Evolutionary conservation across 64 coral and sea anemone genomes (phyloP).

Genomic region (Porites lutea): DNA sequence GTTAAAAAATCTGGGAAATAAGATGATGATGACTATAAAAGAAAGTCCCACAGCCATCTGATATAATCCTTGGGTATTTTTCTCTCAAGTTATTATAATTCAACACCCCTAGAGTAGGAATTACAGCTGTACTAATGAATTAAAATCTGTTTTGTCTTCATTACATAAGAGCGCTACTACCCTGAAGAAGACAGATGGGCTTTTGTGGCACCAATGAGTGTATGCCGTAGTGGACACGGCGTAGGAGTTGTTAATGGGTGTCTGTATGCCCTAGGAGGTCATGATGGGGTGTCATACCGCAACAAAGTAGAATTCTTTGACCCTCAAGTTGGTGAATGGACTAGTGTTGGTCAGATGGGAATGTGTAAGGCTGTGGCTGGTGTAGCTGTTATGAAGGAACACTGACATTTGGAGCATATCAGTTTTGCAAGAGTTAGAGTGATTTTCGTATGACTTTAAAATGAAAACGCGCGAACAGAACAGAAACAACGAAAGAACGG

Average conservation of each 20-base stretch:
- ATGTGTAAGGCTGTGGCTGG: constrained; percentile 92
- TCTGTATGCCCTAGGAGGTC: constrained; percentile 87
- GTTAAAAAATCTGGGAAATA: too few relatives aligned
- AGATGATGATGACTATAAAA: too few relatives aligned
- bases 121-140: neutral
- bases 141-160: neutral
- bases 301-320: constrained; percentile 92
- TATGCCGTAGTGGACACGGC: constrained; percentile 91
- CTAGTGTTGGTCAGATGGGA: constrained; percentile 78
- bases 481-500: too few relatives aligned
- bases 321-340: constrained; percentile 85
- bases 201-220: constrained; percentile 92
- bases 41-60: too few relatives aligned
- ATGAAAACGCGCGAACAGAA: too few relatives aligned
- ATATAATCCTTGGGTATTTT: too few relatives aligned
- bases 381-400: constrained; percentile 84
- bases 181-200: constrained; percentile 91
- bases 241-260: constrained; percentile 80
- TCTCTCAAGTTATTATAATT: too few relatives aligned
- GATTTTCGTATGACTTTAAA: too few relatives aligned
- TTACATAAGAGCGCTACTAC: constrained; percentile 82
- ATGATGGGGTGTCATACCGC: constrained; percentile 88
- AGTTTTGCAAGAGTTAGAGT: too few relatives aligned
- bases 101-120: neutral
- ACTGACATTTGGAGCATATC: neutral